A percentile compares a stretch with the other conserved stretches of the same genome.
Evolutionary conservation across 1,140 invertebrate species (phyloP).

Genomic region (Drosophila sulfurigaster): DNA sequence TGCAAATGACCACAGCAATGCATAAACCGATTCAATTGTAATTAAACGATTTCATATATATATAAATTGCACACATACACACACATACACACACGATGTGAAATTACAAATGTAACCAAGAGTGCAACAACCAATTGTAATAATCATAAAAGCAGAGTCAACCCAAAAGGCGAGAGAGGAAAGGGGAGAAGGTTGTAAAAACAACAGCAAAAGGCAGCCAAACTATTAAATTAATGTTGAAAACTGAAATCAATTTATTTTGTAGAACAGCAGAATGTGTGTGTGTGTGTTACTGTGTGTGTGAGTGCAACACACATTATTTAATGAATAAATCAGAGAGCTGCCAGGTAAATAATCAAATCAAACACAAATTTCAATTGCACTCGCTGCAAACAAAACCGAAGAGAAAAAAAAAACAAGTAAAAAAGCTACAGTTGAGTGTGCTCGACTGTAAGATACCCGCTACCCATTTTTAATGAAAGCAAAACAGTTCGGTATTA

Average conservation of each 20-base stretch:
- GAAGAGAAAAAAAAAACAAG: too few relatives aligned
- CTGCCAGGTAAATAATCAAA: conserved; percentile 52
- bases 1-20: conserved; percentile 50
- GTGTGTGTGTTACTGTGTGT: neutral
- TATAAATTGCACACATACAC: conserved; percentile 28
- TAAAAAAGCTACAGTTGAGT: too few relatives aligned
- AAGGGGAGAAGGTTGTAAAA: neutral
- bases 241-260: conserved; percentile 60
- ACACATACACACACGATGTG: conserved; percentile 8
- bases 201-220: conserved; percentile 12
- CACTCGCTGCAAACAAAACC: conserved; percentile 6
- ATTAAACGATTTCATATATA: conserved; percentile 49
- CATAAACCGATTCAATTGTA: conserved; percentile 48
- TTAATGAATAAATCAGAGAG: conserved; percentile 47
- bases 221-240: conserved; percentile 54
- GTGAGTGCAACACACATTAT: conserved; percentile 20
- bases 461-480: too few relatives aligned
- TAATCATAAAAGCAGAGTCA: conserved; percentile 49
- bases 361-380: conserved; percentile 50
- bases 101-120: conserved; percentile 53
- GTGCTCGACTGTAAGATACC: too few relatives aligned
- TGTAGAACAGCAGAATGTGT: conserved; percentile 9
- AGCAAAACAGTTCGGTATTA: too few relatives aligned
- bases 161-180: conserved; percentile 1
- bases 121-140: conserved; percentile 38